phyloP scores from a whole-genome alignment of 2,113 vertebrate genomes.

The Apistogramma diplotaenia region DNA sequence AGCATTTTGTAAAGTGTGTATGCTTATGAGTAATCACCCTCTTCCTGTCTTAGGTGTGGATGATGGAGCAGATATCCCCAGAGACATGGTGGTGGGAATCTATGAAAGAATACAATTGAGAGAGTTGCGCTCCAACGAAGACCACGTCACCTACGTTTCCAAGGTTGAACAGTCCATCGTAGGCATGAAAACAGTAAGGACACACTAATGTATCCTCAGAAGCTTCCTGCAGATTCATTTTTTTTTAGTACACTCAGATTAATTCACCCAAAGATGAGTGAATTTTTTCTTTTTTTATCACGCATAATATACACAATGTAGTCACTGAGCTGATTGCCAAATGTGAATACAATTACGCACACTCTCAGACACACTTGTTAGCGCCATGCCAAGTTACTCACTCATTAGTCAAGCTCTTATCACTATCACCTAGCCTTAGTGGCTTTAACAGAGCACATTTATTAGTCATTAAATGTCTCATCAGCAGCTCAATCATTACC shows the following conservation, averaged over 20 bases:
- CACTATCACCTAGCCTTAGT: slow-evolving; percentile 27
- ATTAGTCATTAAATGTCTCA: slow-evolving; percentile 66
- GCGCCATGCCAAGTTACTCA: not conserved
- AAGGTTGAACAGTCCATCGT: slow-evolving; percentile 99
- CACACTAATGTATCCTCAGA: not conserved
- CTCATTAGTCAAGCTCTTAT: slow-evolving; percentile 51
- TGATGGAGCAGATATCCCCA: slow-evolving; percentile 94
- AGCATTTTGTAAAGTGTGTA: not conserved
- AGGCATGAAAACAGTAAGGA: slow-evolving; percentile 96
- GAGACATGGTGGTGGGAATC: slow-evolving; percentile 96
- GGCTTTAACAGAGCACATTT: slow-evolving; percentile 43
- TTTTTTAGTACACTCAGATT: not conserved
- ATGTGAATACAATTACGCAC: not conserved
- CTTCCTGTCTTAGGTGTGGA: slow-evolving; percentile 84
- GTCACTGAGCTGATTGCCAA: not conserved
- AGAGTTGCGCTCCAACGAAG: slow-evolving; percentile 96
- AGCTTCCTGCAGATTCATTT: not conserved
- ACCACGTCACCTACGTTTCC: slow-evolving; percentile 97
- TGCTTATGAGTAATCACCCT: not conserved
- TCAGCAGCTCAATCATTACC: slow-evolving; percentile 42
- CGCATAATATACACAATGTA: not conserved
- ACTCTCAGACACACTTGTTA: not conserved
- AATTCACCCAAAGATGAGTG: not conserved
- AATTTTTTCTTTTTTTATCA: not conserved
- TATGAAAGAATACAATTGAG: slow-evolving; percentile 96